phyloP scores from a whole-genome alignment of 2,113 vertebrate genomes.

The Calonectris borealis region DNA sequence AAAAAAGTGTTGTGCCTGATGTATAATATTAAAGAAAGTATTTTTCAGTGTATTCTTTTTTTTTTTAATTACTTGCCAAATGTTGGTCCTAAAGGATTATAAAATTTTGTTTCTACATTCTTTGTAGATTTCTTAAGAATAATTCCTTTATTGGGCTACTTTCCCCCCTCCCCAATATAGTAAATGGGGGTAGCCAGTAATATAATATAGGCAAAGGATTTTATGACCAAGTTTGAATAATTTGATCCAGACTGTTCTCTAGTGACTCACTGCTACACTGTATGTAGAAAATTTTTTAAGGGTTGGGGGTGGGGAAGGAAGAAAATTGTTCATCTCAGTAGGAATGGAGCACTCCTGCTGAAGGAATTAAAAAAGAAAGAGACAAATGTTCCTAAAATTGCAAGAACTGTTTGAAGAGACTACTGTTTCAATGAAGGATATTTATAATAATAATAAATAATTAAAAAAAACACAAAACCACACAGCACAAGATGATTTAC shows the following conservation, averaged over 20 bases:
- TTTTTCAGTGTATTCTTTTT: constrained; percentile 80
- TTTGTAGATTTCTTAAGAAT: constrained; percentile 71
- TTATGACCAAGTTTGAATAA: constrained; percentile 66
- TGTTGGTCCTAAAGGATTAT: constrained; percentile 77
- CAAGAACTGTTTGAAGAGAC: constrained; percentile 71
- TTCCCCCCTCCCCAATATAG: constrained; percentile 47
- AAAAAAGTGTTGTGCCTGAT: constrained; percentile 80
- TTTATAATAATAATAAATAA: constrained; percentile 71
- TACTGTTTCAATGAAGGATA: constrained; percentile 81
- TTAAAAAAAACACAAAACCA: constrained; percentile 15
- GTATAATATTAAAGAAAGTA: constrained; percentile 85
- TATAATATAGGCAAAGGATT: constrained; percentile 67
- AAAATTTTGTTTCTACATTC: constrained; percentile 74
- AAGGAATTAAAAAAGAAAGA: constrained; percentile 50
- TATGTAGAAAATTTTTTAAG: constrained; percentile 69
- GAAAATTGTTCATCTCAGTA: constrained; percentile 60
- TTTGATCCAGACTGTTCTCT: constrained; percentile 67
- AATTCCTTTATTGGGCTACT: constrained; percentile 60
- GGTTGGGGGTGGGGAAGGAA: constrained; percentile 43
- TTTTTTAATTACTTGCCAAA: constrained; percentile 82
- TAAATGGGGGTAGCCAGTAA: constrained; percentile 69
- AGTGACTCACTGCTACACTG: constrained; percentile 66
- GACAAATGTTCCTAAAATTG: constrained; percentile 60
- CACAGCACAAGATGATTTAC: constrained; percentile 64
- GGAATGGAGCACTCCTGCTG: constrained; percentile 54